Conservation (phyloP, 2,113 vertebrate genomes). For the Phalacrocorax aristotelis region DNA sequence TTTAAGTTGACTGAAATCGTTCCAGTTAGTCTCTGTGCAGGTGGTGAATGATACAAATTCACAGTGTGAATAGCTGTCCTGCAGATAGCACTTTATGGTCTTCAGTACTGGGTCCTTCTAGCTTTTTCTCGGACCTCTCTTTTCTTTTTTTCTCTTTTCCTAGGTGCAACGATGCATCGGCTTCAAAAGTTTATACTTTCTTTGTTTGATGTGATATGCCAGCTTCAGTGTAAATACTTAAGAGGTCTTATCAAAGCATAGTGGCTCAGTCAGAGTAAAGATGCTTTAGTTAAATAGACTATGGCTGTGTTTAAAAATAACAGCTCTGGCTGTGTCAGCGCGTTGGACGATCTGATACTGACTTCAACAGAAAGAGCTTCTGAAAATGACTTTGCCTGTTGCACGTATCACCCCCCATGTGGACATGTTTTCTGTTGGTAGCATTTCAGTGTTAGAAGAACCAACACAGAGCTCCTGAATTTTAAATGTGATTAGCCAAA, state of each 20-base stretch:
- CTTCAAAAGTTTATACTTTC: neutral
- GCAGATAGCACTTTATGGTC: neutral
- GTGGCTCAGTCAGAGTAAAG: constrained; percentile 67
- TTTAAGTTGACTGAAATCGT: neutral
- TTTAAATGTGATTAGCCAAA: neutral
- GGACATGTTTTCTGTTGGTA: neutral
- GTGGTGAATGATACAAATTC: neutral
- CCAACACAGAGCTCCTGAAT: neutral
- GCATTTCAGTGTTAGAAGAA: neutral
- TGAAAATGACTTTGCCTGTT: constrained; percentile 1
- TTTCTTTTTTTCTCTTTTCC: neutral
- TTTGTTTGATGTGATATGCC: neutral
- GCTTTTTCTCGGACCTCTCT: neutral
- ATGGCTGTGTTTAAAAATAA: constrained; percentile 64
- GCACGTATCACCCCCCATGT: fast-evolving
- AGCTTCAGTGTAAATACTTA: constrained; percentile 33
- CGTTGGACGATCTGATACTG: neutral
- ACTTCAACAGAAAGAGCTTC: constrained; percentile 19
- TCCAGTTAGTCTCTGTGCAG: constrained; percentile 18
- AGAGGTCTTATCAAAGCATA: constrained; percentile 62
- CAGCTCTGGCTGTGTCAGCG: constrained; percentile 41
- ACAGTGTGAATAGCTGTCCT: neutral
- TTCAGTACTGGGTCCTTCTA: neutral
- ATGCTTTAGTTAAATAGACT: constrained; percentile 68
- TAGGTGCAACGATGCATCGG: neutral